Conservation (phyloP, 2,888 invertebrate species). For the Epinotia bilunana region DNA sequence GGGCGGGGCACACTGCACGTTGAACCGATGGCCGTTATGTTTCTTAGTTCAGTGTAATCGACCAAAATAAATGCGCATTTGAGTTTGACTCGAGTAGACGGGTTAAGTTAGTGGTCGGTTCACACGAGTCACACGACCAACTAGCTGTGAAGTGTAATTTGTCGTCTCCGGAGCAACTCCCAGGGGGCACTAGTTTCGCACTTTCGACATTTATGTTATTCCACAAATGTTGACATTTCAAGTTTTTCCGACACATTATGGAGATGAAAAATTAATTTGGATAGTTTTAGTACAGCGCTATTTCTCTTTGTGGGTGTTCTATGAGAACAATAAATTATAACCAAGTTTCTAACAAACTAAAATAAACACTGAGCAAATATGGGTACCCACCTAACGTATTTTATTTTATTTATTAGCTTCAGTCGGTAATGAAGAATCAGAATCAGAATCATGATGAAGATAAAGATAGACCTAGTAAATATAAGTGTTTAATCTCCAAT, state of each 20-base stretch:
- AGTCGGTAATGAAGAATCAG: no score
- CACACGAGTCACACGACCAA: neutral
- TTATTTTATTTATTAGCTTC: no score
- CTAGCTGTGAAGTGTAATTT: slow-evolving; percentile 27
- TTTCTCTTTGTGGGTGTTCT: no score
- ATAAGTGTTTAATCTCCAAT: no score
- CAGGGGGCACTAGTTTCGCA: slow-evolving; percentile 16
- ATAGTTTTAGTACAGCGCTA: neutral
- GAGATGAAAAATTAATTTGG: slow-evolving; percentile 4
- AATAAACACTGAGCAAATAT: no score
- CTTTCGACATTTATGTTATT: slow-evolving; percentile 26
- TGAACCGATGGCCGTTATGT: neutral
- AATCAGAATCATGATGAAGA: no score
- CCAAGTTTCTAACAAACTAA: no score
- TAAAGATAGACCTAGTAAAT: no score
- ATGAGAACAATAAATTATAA: no score
- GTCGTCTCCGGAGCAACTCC: slow-evolving; percentile 5
- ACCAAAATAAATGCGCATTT: neutral
- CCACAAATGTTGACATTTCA: slow-evolving; percentile 30
- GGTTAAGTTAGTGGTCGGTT: neutral
- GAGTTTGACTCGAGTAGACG: neutral
- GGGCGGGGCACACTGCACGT: no score
- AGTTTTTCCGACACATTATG: slow-evolving; percentile 18
- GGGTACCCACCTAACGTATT: no score
- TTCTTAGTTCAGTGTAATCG: neutral